Evolutionary conservation across 1,140 invertebrate genomes (phyloP).

Genomic region (Drosophila sp.): DNA sequence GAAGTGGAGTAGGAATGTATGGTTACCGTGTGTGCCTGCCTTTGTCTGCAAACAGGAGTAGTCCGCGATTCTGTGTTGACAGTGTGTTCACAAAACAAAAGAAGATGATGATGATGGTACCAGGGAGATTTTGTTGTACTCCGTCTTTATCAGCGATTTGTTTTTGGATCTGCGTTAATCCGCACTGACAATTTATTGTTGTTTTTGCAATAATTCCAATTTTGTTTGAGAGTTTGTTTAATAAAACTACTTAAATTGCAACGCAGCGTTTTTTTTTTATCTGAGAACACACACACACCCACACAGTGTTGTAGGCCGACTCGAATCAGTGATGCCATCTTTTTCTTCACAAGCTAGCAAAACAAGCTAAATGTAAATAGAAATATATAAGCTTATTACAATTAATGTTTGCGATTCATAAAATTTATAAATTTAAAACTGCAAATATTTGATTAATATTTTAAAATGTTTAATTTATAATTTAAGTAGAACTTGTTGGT

Average conservation of each 20-base stretch:
- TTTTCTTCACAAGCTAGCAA: too few relatives aligned
- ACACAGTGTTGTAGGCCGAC: constrained; percentile 4
- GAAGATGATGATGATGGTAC: not conserved
- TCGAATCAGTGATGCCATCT: not conserved
- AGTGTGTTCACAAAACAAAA: constrained; percentile 17
- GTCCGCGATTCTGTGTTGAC: too few relatives aligned
- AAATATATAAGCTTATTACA: too few relatives aligned
- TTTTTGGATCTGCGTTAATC: not conserved
- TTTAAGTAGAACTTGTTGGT: too few relatives aligned
- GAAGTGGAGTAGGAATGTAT: constrained; percentile 4
- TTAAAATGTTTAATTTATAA: too few relatives aligned
- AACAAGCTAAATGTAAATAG: not conserved
- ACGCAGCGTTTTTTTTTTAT: constrained; percentile 1
- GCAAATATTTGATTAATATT: too few relatives aligned
- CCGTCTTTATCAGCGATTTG: not conserved
- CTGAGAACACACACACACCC: constrained; percentile 4
- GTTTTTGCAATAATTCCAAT: not conserved
- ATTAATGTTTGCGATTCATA: too few relatives aligned
- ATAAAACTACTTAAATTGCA: constrained; percentile 10
- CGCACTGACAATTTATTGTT: not conserved
- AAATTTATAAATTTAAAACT: too few relatives aligned
- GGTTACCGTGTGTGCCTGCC: constrained; percentile 68
- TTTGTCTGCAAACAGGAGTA: constrained; percentile 40
- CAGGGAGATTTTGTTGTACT: not conserved
- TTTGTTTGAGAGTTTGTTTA: constrained; percentile 1